phyloP scores from a whole-genome alignment of 2,888 invertebrate species.

The Thyatira batis region DNA sequence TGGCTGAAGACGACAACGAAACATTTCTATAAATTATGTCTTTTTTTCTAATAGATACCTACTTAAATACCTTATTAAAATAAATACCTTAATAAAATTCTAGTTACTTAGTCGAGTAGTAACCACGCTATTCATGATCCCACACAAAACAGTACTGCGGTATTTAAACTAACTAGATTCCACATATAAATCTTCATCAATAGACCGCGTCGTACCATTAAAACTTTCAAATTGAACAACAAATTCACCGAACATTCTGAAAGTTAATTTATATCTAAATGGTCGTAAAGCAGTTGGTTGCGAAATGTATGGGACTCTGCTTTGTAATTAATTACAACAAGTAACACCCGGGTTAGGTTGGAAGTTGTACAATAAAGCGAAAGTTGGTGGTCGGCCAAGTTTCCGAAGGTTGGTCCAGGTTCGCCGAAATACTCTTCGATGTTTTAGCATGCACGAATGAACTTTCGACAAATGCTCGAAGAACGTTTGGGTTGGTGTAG shows the following conservation, averaged over 20 bases:
- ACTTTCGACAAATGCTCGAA: constrained; percentile 14
- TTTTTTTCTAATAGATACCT: too few relatives aligned
- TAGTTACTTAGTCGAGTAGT: too few relatives aligned
- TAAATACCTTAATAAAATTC: too few relatives aligned
- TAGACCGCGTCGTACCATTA: constrained; percentile 2
- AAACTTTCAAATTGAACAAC: constrained; percentile 5
- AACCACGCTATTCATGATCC: too few relatives aligned
- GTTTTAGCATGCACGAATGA: constrained; percentile 27
- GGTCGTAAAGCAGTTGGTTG: constrained; percentile 28
- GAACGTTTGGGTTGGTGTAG: constrained; percentile 7
- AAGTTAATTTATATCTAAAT: constrained; percentile 37
- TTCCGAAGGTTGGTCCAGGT: constrained; percentile 19
- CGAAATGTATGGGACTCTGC: constrained; percentile 38
- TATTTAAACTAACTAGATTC: background rate
- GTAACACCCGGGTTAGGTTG: constrained; percentile 32
- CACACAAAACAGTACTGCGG: background rate
- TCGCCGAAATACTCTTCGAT: constrained; percentile 17
- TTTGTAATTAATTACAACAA: constrained; percentile 60
- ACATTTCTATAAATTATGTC: too few relatives aligned
- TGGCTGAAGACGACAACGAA: too few relatives aligned
- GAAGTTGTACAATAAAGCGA: constrained; percentile 59
- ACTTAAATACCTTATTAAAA: too few relatives aligned
- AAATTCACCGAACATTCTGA: constrained; percentile 20
- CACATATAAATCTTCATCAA: background rate
- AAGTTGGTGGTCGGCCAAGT: constrained; percentile 42